phyloP scores from a whole-genome alignment of 2,888 invertebrate species.

The Dryadula phaetusa region DNA sequence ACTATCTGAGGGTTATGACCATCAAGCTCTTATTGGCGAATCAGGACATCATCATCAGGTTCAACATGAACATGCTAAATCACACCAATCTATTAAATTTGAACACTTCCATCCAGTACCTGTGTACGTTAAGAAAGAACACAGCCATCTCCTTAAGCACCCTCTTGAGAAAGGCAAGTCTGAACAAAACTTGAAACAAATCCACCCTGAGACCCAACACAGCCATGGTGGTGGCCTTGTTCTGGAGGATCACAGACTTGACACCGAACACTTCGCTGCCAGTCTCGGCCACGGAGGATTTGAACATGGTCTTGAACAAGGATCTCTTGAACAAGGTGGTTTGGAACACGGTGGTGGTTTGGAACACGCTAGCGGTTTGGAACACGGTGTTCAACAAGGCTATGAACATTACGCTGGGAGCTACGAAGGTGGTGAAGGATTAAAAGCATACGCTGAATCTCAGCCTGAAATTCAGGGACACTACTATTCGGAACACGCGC shows the following conservation, averaged over 20 bases:
- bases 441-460: slow-evolving; percentile 69
- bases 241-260: slow-evolving; percentile 83
- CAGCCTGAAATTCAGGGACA: slow-evolving; percentile 66
- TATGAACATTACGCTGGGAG: slow-evolving; percentile 56
- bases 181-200: slow-evolving; percentile 84
- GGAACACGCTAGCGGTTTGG: slow-evolving; percentile 58
- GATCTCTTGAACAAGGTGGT: slow-evolving; percentile 52
- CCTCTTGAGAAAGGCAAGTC: slow-evolving; percentile 86
- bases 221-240: slow-evolving; percentile 84
- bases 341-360: slow-evolving; percentile 54
- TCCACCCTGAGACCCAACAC: slow-evolving; percentile 86
- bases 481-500: slow-evolving; percentile 63
- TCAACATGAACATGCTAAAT: slow-evolving; percentile 87
- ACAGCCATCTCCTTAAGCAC: slow-evolving; percentile 86
- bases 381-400: slow-evolving; percentile 51
- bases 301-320: slow-evolving; percentile 62
- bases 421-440: slow-evolving; percentile 67
- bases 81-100: slow-evolving; percentile 88
- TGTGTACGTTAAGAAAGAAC: slow-evolving; percentile 87
- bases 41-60: slow-evolving; percentile 85
- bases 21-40: slow-evolving; percentile 71
- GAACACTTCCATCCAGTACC: slow-evolving; percentile 89
- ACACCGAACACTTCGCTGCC: slow-evolving; percentile 67
- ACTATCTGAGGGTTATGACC: slow-evolving; percentile 69
- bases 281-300: slow-evolving; percentile 56